phyloP scores from a whole-genome alignment of 2,113 vertebrate genomes.

The Hassar affinis region DNA sequence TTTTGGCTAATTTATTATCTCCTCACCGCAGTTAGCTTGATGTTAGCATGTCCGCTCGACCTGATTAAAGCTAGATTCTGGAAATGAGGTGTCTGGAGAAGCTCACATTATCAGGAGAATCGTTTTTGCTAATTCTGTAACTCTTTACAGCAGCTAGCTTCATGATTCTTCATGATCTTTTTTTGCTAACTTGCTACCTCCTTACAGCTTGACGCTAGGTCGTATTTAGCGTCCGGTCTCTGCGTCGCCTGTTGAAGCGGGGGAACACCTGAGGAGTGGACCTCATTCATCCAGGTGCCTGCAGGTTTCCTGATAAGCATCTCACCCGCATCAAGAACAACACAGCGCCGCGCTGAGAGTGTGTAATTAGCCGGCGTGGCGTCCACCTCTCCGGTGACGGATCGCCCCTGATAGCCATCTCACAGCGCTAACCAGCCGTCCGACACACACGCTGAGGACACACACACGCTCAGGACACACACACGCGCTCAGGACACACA shows the following conservation, averaged over 20 bases:
- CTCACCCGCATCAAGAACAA: conserved; percentile 77
- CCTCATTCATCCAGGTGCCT: conserved; percentile 76
- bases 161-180: not conserved
- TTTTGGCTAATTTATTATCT: not conserved
- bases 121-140: not conserved
- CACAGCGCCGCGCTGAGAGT: conserved; percentile 74
- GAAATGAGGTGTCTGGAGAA: too few species aligned
- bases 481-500: not conserved
- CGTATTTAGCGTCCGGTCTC: conserved; percentile 15
- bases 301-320: conserved; percentile 73
- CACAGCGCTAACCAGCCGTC: conserved; percentile 53
- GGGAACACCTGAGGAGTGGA: conserved; percentile 58
- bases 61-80: too few species aligned
- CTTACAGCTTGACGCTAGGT: not conserved
- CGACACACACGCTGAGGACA: not conserved
- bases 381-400: conserved; percentile 69
- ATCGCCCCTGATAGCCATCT: conserved; percentile 75
- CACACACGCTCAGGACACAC: not conserved
- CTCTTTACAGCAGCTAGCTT: not conserved
- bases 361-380: conserved; percentile 72
- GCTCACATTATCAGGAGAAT: too few species aligned
- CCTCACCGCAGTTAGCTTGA: not conserved
- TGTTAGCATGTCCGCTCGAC: not conserved
- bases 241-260: conserved; percentile 57
- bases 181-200: not conserved